Evolutionary conservation across 2,113 vertebrate genomes (phyloP), one percentile per base, ranked within the genome.

Genomic region (Mirounga angustirostris): DNA sequence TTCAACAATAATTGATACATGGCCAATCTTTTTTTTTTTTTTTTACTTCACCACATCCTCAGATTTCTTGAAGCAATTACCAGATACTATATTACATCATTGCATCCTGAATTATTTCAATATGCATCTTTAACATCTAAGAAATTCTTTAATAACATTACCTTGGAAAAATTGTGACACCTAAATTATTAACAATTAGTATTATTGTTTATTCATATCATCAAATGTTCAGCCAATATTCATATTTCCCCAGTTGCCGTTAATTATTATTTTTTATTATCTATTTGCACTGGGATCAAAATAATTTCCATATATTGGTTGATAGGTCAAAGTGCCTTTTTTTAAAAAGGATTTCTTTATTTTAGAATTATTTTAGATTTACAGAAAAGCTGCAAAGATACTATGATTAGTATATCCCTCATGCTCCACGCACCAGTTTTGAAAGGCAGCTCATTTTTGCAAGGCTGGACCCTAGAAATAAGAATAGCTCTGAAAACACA

Each of bases 361-460:
- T 94, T 89, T 50, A 88, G 63, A 92, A 43, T 90, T 52, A 74
- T 28, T 84, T 52, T 84, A 90, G 28, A 73, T 65, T 84, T 67
- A 46, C 8, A 61, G 33, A 91, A 80, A 80, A 86, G 43, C 69
- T 40, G 0, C 7, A 61, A 59, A 83, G 43, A 61, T 30, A 87
- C 12, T 8, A 5, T 2, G 0, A 54, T 43, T 14, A 69, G 15
- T 12, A 22, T 58, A 63, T 52, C 19, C 26, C 14, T 83, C 8
- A 43, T 71, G 33, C 1, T 58, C 12, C 15, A 21, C 15, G 43
- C 2, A 52, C 0, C n/a, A 21, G 28, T 63, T 91, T 89, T 78
- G 13, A 80, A 91, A 82, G 33, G 5, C 59, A 91, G 22, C 18
- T 82, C 22, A 56, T 65, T 84, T 87, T 36, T 52, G 0, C 16